phyloP scores from a whole-genome alignment of 2,888 invertebrate genomes.

The Mythimna lalbum region DNA sequence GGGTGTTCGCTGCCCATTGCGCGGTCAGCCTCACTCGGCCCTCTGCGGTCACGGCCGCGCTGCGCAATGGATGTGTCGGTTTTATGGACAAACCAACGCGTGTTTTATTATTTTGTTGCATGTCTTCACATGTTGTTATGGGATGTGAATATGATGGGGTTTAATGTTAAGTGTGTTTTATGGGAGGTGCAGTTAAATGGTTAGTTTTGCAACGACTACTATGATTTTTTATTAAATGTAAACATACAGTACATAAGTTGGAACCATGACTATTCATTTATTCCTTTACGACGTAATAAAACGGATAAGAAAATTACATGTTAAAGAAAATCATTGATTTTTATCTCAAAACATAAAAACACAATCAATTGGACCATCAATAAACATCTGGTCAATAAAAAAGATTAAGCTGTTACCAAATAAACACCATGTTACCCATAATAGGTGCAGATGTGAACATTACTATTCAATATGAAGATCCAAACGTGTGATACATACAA shows the following conservation, averaged over 20 bases:
- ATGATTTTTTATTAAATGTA: neutral
- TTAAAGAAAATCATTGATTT: neutral
- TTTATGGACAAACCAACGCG: conserved; percentile 51
- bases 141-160: conserved; percentile 41
- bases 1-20: conserved; percentile 63
- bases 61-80: conserved; percentile 60
- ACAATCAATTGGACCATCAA: conserved; percentile 21
- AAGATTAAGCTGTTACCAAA: conserved; percentile 44
- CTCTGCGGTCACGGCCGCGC: conserved; percentile 53
- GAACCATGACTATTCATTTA: neutral
- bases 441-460: conserved; percentile 40
- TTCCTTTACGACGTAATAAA: neutral
- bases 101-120: conserved; percentile 55
- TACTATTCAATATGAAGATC: conserved; percentile 54
- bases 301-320: neutral
- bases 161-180: conserved; percentile 34
- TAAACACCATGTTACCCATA: conserved; percentile 45
- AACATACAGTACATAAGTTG: neutral
- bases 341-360: no score
- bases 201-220: conserved; percentile 10
- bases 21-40: conserved; percentile 47
- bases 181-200: neutral
- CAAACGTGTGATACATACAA: conserved; percentile 58
- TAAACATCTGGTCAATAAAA: conserved; percentile 30
- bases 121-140: conserved; percentile 47